Evolutionary conservation across 2,113 vertebrate genomes (phyloP), one percentile per base, ranked within the genome.

Genomic region (Dicaeum eximium): DNA sequence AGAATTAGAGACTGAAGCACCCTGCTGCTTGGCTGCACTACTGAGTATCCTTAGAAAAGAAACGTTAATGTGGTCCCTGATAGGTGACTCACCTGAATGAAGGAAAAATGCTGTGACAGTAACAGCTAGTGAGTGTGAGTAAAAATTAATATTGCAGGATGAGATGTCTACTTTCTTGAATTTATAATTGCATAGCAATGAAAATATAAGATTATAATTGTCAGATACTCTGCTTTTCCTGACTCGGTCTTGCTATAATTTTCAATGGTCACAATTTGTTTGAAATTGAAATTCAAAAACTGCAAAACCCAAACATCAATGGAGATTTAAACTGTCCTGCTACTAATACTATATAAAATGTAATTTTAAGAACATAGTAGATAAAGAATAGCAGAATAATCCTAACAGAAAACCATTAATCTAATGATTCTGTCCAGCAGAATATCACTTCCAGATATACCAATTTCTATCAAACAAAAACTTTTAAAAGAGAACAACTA

Each of bases 41-140:
- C 58, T 75, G 47, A 77, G 31, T 80, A 5, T 47, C 67, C 70
- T 81, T 80, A 35, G 80, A 84, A 94, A 50, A 80, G 64, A 54
- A 80, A 48, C 10, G 21, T 80, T 93, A 86, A 81, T 70, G 83
- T 86, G n/a, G 65, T 89, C 86, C 80, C 81, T 86, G 88, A 77
- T 95, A 97, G 86, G 73, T 96, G 86, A 95, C 92, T 92, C 84
- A 97, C 95, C 95, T 97, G 96, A 92, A 78, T 96, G 89, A 96
- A 94, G 75, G 71, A 94, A 95, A 97, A 95, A 92, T 84, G 72
- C 80, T 96, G 62, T 97, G 96, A 97, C 96, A 96, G 95, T 75
- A 97, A 86, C 92, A 94, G 89, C 96, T 69, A 94, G 84, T 78
- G 89, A 95, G 71, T 94, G 88, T 93, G 74, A 95, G 78, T 87